Conservation (phyloP, 1,140 invertebrate genomes). For the Drosophila dunni region DNA sequence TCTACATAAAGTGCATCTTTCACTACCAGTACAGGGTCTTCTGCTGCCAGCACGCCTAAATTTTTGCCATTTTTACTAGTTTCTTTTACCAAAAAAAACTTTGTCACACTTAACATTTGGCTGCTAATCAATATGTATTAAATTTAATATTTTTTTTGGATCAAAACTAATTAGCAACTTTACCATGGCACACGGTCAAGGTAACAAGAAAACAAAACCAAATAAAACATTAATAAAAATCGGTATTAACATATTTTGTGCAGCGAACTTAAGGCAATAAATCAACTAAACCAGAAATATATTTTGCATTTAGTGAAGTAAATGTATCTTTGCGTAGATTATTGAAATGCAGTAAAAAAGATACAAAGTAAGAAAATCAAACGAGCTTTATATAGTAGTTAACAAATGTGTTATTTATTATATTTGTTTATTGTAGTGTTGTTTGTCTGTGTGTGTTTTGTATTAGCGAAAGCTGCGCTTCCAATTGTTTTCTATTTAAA, state of each 20-base stretch:
- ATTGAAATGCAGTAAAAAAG: too few relatives aligned
- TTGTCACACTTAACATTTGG: conserved; percentile 20
- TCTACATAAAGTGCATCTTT: too few relatives aligned
- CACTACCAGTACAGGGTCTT: too few relatives aligned
- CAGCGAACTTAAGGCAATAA: conserved; percentile 14
- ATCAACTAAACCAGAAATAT: conserved; percentile 38
- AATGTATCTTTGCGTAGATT: too few relatives aligned
- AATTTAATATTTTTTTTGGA: conserved; percentile 3
- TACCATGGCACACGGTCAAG: conserved; percentile 43
- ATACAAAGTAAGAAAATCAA: not conserved
- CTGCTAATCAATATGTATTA: conserved; percentile 30
- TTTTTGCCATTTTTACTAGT: too few relatives aligned
- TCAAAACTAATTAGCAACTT: conserved; percentile 33
- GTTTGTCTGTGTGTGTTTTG: not conserved
- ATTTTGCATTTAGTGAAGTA: conserved; percentile 1
- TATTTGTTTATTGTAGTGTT: not conserved
- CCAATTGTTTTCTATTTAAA: conserved; percentile 34
- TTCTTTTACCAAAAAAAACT: too few relatives aligned
- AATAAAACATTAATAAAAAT: not conserved
- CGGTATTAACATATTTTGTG: conserved; percentile 34
- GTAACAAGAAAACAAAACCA: not conserved
- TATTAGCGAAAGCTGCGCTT: conserved; percentile 4
- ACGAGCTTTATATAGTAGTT: conserved; percentile 6
- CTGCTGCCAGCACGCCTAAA: too few relatives aligned
- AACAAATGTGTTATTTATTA: not conserved